These are phyloP conservation scores for Galagoides demidoff DNA, from an alignment of 2,797 vertebrate species.

Conservation along the genomic window DNA sequence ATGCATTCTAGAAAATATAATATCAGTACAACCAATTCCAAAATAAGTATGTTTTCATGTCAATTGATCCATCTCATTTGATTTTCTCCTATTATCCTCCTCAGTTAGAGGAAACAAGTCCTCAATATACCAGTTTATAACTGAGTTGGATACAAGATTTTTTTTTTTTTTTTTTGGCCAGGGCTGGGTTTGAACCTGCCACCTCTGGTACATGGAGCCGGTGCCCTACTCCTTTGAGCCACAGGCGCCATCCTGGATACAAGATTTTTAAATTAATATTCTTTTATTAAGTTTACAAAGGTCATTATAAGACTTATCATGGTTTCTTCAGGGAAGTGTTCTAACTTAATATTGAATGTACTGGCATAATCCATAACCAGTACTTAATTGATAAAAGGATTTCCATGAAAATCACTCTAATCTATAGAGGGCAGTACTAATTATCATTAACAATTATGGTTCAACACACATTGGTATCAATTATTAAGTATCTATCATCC, in stretches of 20 bases:
- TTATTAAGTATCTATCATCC: neutral
- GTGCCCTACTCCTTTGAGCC: no score
- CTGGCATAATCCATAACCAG: neutral
- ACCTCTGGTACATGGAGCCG: no score
- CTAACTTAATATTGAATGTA: neutral
- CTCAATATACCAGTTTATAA: neutral
- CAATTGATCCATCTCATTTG: neutral
- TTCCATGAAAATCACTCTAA: slow-evolving; percentile 47
- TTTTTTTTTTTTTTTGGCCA: no score
- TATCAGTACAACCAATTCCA: neutral
- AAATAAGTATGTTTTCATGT: neutral
- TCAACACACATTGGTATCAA: neutral
- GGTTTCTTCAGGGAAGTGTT: neutral
- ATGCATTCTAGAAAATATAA: neutral
- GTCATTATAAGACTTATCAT: neutral
- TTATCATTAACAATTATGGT: neutral
- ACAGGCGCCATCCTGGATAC: no score
- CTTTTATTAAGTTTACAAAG: neutral
- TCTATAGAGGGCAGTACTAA: neutral
- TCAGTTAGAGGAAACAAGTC: neutral
- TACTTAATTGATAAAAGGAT: slow-evolving; percentile 32
- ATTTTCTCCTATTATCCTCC: neutral
- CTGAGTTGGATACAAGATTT: neutral
- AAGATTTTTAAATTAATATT: neutral
- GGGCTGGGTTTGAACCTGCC: no score